Conservation (phyloP, 2,113 vertebrate species). For the Takifugu bimaculatus region DNA sequence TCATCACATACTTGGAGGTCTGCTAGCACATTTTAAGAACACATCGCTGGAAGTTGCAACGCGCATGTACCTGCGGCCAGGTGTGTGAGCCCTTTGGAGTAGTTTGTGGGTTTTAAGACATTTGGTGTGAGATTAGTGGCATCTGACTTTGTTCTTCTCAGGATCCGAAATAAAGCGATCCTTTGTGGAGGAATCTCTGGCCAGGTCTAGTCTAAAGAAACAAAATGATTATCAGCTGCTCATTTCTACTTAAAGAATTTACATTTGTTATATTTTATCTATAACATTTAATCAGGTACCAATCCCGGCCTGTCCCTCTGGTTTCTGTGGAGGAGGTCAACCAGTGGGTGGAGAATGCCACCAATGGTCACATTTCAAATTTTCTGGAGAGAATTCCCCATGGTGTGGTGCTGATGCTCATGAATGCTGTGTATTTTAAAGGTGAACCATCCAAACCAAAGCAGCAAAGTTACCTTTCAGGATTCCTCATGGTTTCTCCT, state of each 20-base stretch:
- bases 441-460: conserved; percentile 62
- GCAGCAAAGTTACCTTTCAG: neutral
- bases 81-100: conserved; percentile 7
- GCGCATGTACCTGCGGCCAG: conserved; percentile 56
- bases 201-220: conserved; percentile 60
- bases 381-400: conserved; percentile 81
- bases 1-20: conserved; percentile 42
- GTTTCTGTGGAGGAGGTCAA: conserved; percentile 80
- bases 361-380: conserved; percentile 80
- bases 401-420: conserved; percentile 79
- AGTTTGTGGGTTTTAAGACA: neutral
- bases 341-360: conserved; percentile 83
- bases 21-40: conserved; percentile 27
- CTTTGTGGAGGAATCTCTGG: conserved; percentile 79
- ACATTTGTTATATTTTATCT: neutral
- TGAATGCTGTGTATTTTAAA: conserved; percentile 87
- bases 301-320: conserved; percentile 76
- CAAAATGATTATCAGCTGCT: no score
- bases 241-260: no score
- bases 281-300: conserved; percentile 63
- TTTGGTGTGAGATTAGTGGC: no score
- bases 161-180: conserved; percentile 80
- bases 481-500: neutral
- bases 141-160: conserved; percentile 33
- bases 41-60: conserved; percentile 42